Evolutionary conservation across 2,888 invertebrate genomes (phyloP).

Genomic region (Coecobrya sp.): DNA sequence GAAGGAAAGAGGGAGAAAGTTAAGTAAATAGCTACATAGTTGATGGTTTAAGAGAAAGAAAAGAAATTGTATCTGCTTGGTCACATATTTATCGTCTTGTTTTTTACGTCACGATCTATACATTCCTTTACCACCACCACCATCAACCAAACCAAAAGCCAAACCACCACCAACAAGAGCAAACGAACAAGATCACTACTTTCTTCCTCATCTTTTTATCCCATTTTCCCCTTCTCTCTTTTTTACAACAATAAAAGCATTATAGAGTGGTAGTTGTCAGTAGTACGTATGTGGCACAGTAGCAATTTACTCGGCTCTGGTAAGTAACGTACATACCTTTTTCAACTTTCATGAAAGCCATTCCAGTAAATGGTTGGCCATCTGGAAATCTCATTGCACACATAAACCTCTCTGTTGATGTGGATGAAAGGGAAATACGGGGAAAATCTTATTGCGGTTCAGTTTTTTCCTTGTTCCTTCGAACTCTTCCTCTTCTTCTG

Average conservation of each 20-base stretch:
- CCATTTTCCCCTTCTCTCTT: not conserved
- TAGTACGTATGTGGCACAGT: constrained; percentile 15
- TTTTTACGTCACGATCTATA: constrained; percentile 61
- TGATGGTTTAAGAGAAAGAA: constrained; percentile 46
- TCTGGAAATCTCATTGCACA: constrained; percentile 71
- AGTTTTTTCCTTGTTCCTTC: not conserved
- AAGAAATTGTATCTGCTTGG: constrained; percentile 57
- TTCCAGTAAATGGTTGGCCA: constrained; percentile 75
- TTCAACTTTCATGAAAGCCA: constrained; percentile 76
- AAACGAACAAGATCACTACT: constrained; percentile 53
- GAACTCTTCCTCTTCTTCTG: not conserved
- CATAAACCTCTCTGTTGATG: constrained; percentile 57
- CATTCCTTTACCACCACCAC: constrained; percentile 36
- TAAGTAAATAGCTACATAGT: constrained; percentile 62
- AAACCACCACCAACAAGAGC: constrained; percentile 2
- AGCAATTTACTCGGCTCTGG: constrained; percentile 58
- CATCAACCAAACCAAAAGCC: not conserved
- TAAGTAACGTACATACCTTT: constrained; percentile 39
- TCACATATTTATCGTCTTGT: constrained; percentile 65
- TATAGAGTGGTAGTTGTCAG: constrained; percentile 51
- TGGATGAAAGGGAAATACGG: constrained; percentile 13
- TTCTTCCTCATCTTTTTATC: constrained; percentile 33
- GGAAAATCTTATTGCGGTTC: constrained; percentile 59
- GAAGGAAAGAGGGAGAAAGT: constrained; percentile 32
- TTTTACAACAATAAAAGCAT: constrained; percentile 54